Evolutionary conservation across 2,888 invertebrate genomes (phyloP), one percentile per base, ranked within the genome.

Genomic region (Meteorus colon): DNA sequence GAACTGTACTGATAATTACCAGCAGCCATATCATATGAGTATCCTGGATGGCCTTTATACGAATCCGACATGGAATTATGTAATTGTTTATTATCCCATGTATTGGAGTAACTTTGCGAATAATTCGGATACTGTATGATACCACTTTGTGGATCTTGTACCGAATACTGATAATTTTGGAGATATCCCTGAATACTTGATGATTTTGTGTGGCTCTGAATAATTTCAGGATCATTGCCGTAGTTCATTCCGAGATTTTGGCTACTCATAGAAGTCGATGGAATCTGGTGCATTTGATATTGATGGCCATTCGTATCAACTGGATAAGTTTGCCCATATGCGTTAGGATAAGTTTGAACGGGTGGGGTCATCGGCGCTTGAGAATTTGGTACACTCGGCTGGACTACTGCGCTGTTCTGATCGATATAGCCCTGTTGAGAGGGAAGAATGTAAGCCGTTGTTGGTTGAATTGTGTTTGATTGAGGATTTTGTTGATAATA

Each of bases 1-100:
- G 93, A 93, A 79, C 89, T 92, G 81, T 94, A 94, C 14, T 93
- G 92, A 80, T 92, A 94, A 63, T 84, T 88, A 0, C 93, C 93
- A 0, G 92, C 91, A 0, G 90, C 85, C 0, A 90, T 80, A 83
- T 94, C 93, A 80, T 87, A 94, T 8, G 91, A 90, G 82, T 93
- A 94, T 62, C 93, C 94, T 4, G 93, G 93, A 86, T 94, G 93
- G 73, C 91, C 91, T 82, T 92, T 91, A 76, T 88, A 88, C 1
- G 86, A 81, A 59, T 85, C 82, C 0, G 82, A 77, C 66, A 79
- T 68, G 6, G 85, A 76, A 29, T 51, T 79, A 0, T 77, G 60
- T 12, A 34, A 37, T 12, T 60, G 68, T 31, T 73, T 63, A 0
- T 55, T 65, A 8, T 76, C 72, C 75, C 75, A 75, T 4, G 76